phyloP scores from a whole-genome alignment of 2,797 vertebrate genomes.

The Tadarida brasiliensis region DNA sequence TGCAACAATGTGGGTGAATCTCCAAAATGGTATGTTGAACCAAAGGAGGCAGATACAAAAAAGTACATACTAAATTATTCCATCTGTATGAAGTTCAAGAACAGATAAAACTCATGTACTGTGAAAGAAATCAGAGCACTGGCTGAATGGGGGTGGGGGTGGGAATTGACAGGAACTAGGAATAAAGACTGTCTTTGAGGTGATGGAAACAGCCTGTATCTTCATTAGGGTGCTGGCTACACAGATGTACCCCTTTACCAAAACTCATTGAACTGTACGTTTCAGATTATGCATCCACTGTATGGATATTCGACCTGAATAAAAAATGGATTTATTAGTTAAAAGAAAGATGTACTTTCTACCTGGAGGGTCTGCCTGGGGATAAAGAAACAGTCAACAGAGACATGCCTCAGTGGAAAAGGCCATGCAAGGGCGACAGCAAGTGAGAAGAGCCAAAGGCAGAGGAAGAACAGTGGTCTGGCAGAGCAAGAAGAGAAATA shows the following conservation, averaged over 20 bases:
- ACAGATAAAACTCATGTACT: neutral
- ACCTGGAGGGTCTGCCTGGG: neutral
- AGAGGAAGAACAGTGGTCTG: slow-evolving; percentile 24
- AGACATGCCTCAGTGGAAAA: neutral
- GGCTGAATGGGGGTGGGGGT: neutral
- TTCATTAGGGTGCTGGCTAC: neutral
- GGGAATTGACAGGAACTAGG: neutral
- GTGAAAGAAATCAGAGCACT: neutral
- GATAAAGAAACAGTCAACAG: slow-evolving; percentile 3
- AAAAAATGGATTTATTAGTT: neutral
- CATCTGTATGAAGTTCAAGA: neutral
- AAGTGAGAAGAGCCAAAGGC: slow-evolving; percentile 1
- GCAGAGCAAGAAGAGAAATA: slow-evolving; percentile 52
- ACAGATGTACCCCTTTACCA: neutral
- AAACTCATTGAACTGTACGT: neutral
- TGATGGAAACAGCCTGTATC: neutral
- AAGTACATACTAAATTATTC: neutral
- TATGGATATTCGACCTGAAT: neutral
- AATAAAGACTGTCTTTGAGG: neutral
- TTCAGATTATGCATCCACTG: neutral
- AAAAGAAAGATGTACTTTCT: neutral
- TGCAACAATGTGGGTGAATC: neutral
- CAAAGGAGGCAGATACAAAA: neutral
- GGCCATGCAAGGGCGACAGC: neutral
- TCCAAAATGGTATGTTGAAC: neutral